Evolutionary conservation across 1,140 invertebrate species (phyloP), one percentile per base, ranked within the genome.

Genomic region (Microplitis mediator): DNA sequence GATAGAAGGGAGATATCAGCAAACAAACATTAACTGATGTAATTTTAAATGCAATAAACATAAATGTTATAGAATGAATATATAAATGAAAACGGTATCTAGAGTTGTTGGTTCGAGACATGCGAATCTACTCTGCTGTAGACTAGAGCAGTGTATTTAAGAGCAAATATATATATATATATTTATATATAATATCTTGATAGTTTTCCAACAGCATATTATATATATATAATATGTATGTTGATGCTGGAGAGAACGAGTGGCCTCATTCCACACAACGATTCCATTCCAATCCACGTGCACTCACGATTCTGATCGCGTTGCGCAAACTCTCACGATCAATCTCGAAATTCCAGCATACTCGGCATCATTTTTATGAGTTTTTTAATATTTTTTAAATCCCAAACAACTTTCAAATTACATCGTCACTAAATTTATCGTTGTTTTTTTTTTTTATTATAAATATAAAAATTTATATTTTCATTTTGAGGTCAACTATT

Each of bases 221-320:
- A 45, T 45, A 6, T 45, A 45, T 45, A 45, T 9, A 45, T 45
- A 45, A 6, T 45, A 45, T 45, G 6, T 16, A 58, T 58, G 32
- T 58, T 8, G 56, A 58, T 23, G 56, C 56, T 58, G 56, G 56
- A 58, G 14, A 67, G 65, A 67, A 54, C 51, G 31, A 67, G 31
- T 67, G 65, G 65, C 65, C 65, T 67, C 65, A 67, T 52, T 67
- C 50, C 65, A 67, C 14, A 45, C 36, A 11, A 23, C 50, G 51
- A 67, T 67, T 67, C 65, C 50, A 67, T 67, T 67, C 65, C 50
- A 67, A 54, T 67, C 65, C 31, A 51, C 45, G 50, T 50, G 65
- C 45, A 67, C 65, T 67, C 50, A 67, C 65, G 50, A 52, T 67
- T 67, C 65, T 32, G 31, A 67, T 67, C 65, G 65, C 32, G 65